A percentile compares a stretch with the other conserved stretches of the same genome.
These are phyloP conservation scores for Zaprionus gabonicus DNA, from an alignment of 1,140 invertebrate species.

Conservation along the genomic window DNA sequence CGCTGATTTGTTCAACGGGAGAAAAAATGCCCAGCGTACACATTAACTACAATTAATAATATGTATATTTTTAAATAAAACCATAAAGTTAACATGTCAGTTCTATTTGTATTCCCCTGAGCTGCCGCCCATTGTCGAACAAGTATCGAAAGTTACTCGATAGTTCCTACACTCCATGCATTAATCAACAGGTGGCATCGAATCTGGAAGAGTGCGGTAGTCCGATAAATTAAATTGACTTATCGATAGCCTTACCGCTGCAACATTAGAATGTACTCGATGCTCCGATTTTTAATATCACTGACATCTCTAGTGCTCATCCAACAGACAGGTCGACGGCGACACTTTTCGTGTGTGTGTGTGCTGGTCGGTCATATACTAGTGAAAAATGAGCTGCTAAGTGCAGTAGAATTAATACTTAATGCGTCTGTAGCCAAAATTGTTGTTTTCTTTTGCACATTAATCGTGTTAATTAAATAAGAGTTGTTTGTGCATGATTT, in stretches of 20 bases:
- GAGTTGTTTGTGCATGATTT: constrained; percentile 39
- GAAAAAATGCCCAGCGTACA: constrained; percentile 59
- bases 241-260: constrained; percentile 3
- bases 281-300: constrained; percentile 23
- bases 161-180: not conserved
- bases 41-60: constrained; percentile 66
- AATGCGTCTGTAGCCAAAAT: constrained; percentile 32
- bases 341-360: constrained; percentile 30
- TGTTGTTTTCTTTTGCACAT: constrained; percentile 20
- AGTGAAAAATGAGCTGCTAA: constrained; percentile 49
- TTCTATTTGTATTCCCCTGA: not conserved
- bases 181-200: not conserved
- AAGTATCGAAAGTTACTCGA: not conserved
- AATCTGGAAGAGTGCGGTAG: not conserved
- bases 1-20: constrained; percentile 35
- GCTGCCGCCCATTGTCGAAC: not conserved
- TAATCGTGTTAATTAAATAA: constrained; percentile 58
- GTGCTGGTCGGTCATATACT: constrained; percentile 41
- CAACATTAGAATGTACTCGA: not conserved
- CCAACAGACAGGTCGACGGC: constrained; percentile 44
- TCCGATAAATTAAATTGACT: not conserved
- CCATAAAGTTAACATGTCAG: constrained; percentile 11
- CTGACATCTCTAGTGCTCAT: constrained; percentile 29
- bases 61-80: constrained; percentile 75
- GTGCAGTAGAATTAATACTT: constrained; percentile 48